phyloP scores from a whole-genome alignment of 2,797 vertebrate species.

The Botia kubotai region DNA sequence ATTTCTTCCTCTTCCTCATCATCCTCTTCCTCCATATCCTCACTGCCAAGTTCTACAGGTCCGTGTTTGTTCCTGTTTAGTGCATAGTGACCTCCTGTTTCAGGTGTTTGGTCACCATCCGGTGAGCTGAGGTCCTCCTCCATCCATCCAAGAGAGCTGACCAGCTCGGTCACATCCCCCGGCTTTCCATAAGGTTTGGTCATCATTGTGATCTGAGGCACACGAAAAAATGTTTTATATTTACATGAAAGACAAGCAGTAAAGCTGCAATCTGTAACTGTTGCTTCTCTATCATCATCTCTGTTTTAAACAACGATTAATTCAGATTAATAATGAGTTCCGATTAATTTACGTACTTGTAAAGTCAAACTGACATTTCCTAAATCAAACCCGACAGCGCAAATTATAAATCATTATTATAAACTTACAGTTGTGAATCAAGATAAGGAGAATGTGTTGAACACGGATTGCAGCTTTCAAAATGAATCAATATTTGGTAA shows the following conservation, averaged over 20 bases:
- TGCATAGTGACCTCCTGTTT: slow-evolving; percentile 69
- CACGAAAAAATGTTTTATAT: slow-evolving; percentile 17
- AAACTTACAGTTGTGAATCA: too few species aligned
- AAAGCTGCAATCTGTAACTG: too few species aligned
- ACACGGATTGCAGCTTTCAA: too few species aligned
- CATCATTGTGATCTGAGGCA: slow-evolving; percentile 82
- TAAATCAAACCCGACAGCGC: too few species aligned
- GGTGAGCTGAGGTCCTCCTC: slow-evolving; percentile 82
- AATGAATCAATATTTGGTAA: too few species aligned
- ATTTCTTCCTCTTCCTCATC: slow-evolving; percentile 81
- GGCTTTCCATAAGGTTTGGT: slow-evolving; percentile 80
- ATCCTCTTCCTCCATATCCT: slow-evolving; percentile 85
- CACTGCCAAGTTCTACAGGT: slow-evolving; percentile 77
- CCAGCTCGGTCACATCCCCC: slow-evolving; percentile 84
- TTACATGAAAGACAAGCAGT: not conserved
- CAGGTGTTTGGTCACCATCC: slow-evolving; percentile 81
- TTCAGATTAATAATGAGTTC: too few species aligned
- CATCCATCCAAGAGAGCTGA: slow-evolving; percentile 85
- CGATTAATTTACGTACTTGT: too few species aligned
- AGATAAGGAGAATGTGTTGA: too few species aligned
- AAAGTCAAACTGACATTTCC: too few species aligned
- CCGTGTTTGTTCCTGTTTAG: slow-evolving; percentile 67
- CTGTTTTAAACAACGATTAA: too few species aligned
- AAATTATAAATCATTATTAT: too few species aligned
- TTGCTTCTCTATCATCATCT: too few species aligned